Base-by-base conservation (phyloP, 2,797 vertebrate species). In the Basileuterus tristriatus region DNA sequence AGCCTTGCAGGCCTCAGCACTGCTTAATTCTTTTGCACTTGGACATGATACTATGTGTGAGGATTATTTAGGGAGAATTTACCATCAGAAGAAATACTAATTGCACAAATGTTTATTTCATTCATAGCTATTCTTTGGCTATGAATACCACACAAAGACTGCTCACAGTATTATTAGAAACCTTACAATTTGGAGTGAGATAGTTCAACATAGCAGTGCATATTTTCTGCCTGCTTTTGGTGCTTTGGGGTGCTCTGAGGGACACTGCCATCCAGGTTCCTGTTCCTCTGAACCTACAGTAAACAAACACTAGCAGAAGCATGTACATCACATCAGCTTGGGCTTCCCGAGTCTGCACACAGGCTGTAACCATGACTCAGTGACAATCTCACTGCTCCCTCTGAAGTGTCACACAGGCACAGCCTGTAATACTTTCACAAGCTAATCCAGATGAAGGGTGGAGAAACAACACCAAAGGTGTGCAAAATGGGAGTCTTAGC, bases 251-350 rank as follows among this genome's bases (percentile, higher is more conserved):
- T 55, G 37, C 3, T 2, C 20, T 43, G 59, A 90, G 21, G 41
- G 43, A 26, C 43, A 43, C 6, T 2, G 0, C 29, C 34, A 67
- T 15, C 3, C 21, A 50, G 6, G 8, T 44, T 56, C 59, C 29
- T 29, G 8, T 18, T 81, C 52, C 29, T 67, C 43, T 46, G 27
- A 44, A 15, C 1, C 1, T 30, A 13, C 8, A 60, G 67, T 8
- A 55, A 89, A 75, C 8, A 15, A 68, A 70, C 11, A 6, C 5
- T 27, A 85, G 15, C 22, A 79, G 53, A 87, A 79, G 32, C 21
- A 24, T 1, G 1, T 20, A 32, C 3, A 16, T 17, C 46, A 43
- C 0, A 0, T 52, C 68, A 71, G 6, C 46, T 32, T 65, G 30
- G 65, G 30, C 43, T 90, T 77, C 74, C 70, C 37, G 46, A 62